Evolutionary conservation across 2,888 invertebrate genomes (phyloP).

Genomic region (Idaea aversata): DNA sequence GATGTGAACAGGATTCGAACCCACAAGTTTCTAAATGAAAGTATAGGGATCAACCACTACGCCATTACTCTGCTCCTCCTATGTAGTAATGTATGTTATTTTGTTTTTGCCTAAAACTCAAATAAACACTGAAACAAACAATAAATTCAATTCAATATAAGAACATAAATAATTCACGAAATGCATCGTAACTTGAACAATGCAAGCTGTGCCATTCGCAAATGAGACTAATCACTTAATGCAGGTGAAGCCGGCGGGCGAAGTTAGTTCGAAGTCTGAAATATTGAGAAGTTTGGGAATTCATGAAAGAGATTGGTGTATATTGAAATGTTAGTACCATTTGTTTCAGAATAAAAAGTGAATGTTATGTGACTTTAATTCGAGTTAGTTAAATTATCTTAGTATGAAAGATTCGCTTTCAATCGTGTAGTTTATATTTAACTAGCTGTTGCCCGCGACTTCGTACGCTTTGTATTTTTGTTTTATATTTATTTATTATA

Average conservation of each 20-base stretch:
- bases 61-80: too few relatives aligned
- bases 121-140: background rate
- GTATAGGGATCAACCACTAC: too few relatives aligned
- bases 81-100: background rate
- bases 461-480: too few relatives aligned
- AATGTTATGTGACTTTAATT: background rate
- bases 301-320: conserved; percentile 38
- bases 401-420: background rate
- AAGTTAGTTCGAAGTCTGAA: conserved; percentile 52
- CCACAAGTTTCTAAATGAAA: too few relatives aligned
- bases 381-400: background rate
- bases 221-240: conserved; percentile 77
- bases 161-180: conserved; percentile 37
- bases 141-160: background rate
- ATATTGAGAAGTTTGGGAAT: conserved; percentile 63
- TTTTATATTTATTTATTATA: too few relatives aligned
- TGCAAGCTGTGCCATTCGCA: conserved; percentile 64
- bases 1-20: too few relatives aligned
- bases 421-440: too few relatives aligned
- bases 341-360: conserved; percentile 14
- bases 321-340: conserved; percentile 35
- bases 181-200: conserved; percentile 41
- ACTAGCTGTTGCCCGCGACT: too few relatives aligned
- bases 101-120: background rate
- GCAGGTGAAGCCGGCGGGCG: conserved; percentile 53